Conservation (phyloP, 2,888 invertebrate genomes). For the Chloroclysta siterata region DNA sequence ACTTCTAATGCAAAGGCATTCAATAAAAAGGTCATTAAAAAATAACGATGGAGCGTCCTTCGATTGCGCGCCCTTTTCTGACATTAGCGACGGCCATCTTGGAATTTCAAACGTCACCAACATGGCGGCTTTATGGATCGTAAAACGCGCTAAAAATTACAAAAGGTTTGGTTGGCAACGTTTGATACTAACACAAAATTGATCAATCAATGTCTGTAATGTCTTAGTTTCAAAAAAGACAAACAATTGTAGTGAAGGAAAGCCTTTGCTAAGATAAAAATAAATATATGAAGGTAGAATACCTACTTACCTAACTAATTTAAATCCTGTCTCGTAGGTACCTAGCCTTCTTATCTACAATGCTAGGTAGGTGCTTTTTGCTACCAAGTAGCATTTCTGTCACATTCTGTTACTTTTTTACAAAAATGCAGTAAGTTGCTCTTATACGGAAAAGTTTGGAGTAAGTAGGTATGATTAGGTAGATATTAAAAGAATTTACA, state of each 20-base stretch:
- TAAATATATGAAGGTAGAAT: too few relatives aligned
- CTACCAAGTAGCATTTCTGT: too few relatives aligned
- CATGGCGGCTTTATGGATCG: slow-evolving; percentile 72
- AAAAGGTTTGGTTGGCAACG: slow-evolving; percentile 76
- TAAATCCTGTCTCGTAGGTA: too few relatives aligned
- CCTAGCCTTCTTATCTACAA: too few relatives aligned
- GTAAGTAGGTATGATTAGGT: too few relatives aligned
- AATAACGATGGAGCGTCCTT: slow-evolving; percentile 54
- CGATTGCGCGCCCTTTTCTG: slow-evolving; percentile 65
- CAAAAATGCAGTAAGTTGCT: too few relatives aligned
- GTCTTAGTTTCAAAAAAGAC: not conserved
- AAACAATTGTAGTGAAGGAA: not conserved
- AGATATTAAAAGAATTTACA: too few relatives aligned
- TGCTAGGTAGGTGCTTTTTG: too few relatives aligned
- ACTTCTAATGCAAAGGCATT: slow-evolving; percentile 19
- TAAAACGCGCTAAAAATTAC: slow-evolving; percentile 79
- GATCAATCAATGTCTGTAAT: slow-evolving; percentile 4
- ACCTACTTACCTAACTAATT: too few relatives aligned
- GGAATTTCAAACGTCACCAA: slow-evolving; percentile 60
- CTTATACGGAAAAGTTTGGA: too few relatives aligned
- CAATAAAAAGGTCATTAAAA: slow-evolving; percentile 57
- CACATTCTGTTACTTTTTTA: too few relatives aligned
- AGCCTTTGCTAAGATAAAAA: not conserved
- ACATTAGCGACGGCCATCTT: slow-evolving; percentile 64
- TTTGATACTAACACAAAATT: slow-evolving; percentile 51